These are phyloP conservation scores for Lacanobia wlatinum DNA, from an alignment of 2,888 invertebrate species.

Conservation along the genomic window DNA sequence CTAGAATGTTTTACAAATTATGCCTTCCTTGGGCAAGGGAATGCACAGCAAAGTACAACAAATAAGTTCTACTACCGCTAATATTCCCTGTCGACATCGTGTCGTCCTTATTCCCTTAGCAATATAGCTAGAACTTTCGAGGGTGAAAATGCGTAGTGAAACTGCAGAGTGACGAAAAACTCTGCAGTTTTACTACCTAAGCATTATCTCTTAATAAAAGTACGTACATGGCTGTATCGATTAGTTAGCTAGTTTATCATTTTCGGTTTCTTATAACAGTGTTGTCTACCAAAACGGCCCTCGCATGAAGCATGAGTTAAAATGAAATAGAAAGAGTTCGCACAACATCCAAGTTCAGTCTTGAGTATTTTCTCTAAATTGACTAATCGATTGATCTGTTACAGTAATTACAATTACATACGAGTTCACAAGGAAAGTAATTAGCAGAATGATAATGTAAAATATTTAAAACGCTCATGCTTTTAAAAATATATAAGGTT, in stretches of 20 bases:
- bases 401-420: slow-evolving; percentile 63
- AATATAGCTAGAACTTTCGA: no score
- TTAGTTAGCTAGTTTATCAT: background rate
- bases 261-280: background rate
- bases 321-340: slow-evolving; percentile 54
- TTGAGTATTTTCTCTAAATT: slow-evolving; percentile 87
- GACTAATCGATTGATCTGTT: slow-evolving; percentile 83
- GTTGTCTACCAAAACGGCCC: slow-evolving; percentile 30
- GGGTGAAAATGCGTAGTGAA: background rate
- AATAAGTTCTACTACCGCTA: background rate
- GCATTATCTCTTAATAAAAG: no score
- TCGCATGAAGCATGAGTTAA: slow-evolving; percentile 44
- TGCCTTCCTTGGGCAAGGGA: no score
- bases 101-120: background rate
- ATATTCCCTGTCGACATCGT: no score
- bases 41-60: background rate
- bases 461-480: slow-evolving; percentile 24
- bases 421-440: slow-evolving; percentile 29
- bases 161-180: background rate
- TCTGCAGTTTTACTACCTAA: background rate
- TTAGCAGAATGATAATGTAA: slow-evolving; percentile 13
- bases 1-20: no score
- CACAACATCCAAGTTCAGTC: slow-evolving; percentile 86
- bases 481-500: slow-evolving; percentile 10
- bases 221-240: background rate